A percentile compares a stretch with the other conserved stretches of the same genome.
phyloP scores from a whole-genome alignment of 2,888 invertebrate genomes.

The Coremacera marginata region DNA sequence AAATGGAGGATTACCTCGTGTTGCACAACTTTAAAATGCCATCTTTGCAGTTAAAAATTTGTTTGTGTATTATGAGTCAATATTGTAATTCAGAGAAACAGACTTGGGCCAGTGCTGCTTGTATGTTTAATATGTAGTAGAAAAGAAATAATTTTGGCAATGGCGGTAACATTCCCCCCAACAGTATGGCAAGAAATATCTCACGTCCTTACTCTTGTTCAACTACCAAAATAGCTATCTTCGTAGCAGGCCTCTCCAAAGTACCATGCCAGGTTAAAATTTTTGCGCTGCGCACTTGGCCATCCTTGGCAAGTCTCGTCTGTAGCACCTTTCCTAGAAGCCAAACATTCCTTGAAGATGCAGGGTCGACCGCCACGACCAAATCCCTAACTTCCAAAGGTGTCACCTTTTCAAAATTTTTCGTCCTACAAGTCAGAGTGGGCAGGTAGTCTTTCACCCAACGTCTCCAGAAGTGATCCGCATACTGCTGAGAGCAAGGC shows the following conservation, averaged over 20 bases:
- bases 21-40: no score
- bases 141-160: background rate
- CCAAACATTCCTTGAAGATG: constrained; percentile 41
- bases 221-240: background rate
- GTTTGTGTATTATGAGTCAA: no score
- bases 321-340: constrained; percentile 40
- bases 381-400: constrained; percentile 38
- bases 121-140: background rate
- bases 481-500: constrained; percentile 34
- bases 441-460: constrained; percentile 43
- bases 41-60: no score
- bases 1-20: no score
- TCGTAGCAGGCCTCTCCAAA: constrained; percentile 3
- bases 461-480: constrained; percentile 38
- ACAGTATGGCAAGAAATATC: constrained; percentile 1
- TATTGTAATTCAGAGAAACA: no score
- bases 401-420: constrained; percentile 40
- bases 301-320: constrained; percentile 1
- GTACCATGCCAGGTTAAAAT: background rate
- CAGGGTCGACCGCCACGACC: constrained; percentile 42
- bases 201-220: background rate
- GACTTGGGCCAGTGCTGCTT: no score
- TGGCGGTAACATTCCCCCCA: constrained; percentile 13
- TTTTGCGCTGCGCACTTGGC: constrained; percentile 14
- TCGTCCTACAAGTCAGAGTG: constrained; percentile 38